These are phyloP conservation scores for Coremacera marginata DNA, from an alignment of 2,888 invertebrate genomes.

Conservation along the genomic window DNA sequence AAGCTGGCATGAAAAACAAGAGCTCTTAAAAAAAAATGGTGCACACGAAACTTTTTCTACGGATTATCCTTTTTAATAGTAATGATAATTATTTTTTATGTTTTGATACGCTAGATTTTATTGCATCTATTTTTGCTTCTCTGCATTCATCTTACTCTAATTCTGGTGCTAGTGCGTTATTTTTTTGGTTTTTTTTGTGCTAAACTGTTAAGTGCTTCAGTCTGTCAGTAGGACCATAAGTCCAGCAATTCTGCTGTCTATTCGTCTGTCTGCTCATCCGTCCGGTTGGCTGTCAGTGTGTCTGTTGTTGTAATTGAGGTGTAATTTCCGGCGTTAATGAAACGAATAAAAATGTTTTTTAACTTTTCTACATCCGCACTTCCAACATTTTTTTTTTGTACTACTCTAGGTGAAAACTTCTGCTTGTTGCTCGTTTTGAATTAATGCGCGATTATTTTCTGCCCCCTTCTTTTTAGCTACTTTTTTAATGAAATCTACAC, in stretches of 20 bases:
- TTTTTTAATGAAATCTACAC: constrained; percentile 35
- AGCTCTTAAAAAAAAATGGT: not conserved
- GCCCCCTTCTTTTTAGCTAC: not conserved
- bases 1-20: not conserved
- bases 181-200: not conserved
- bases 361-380: constrained; percentile 6
- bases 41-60: not conserved
- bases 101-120: constrained; percentile 22
- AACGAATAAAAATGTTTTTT: constrained; percentile 38
- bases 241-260: not conserved
- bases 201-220: constrained; percentile 32
- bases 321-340: constrained; percentile 46
- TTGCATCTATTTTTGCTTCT: not conserved
- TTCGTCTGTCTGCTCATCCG: not conserved
- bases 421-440: constrained; percentile 35
- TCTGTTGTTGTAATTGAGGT: constrained; percentile 44
- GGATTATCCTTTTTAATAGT: constrained; percentile 36
- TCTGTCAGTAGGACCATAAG: constrained; percentile 15
- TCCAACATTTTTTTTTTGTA: not conserved
- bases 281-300: not conserved
- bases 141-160: not conserved
- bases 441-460: constrained; percentile 35
- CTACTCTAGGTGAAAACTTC: constrained; percentile 11
- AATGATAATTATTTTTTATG: constrained; percentile 38
- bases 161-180: not conserved